A percentile compares a stretch with the other conserved stretches of the same genome.
Conservation (phyloP, 2,113 vertebrate genomes). For the Myrmophylax atrothorax region DNA sequence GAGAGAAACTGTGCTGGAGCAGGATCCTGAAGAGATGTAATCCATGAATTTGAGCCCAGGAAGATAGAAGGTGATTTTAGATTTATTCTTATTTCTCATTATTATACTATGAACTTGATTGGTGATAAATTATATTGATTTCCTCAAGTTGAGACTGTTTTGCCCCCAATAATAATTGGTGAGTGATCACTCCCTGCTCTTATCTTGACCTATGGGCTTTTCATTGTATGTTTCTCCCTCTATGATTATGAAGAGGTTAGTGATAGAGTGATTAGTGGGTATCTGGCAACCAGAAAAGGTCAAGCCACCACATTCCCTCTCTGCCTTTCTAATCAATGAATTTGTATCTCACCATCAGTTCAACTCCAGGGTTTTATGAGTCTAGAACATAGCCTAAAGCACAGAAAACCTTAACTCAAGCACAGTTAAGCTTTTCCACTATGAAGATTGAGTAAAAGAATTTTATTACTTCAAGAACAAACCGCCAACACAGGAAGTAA, state of each 20-base stretch:
- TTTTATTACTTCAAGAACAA: background rate
- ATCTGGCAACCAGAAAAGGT: background rate
- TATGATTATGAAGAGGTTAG: background rate
- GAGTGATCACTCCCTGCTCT: rapidly evolving
- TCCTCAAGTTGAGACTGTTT: background rate
- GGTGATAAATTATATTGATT: background rate
- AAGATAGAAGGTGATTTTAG: background rate
- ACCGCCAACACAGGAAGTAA: background rate
- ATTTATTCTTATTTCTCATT: background rate
- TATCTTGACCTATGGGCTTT: background rate
- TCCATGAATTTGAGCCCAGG: background rate
- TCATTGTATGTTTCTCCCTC: background rate
- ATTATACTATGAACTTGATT: background rate
- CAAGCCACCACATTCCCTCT: background rate
- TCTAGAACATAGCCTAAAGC: background rate
- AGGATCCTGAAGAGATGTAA: background rate
- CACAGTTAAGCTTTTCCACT: background rate
- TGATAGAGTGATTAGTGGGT: background rate
- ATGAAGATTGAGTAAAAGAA: background rate
- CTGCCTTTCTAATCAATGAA: background rate
- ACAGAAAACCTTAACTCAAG: background rate
- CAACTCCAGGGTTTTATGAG: background rate
- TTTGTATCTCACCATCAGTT: background rate
- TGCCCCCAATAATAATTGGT: background rate
- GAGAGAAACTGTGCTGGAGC: rapidly evolving